Base-by-base conservation (phyloP, 2,888 invertebrate species). In the Hemistola chrysoprasaria region DNA sequence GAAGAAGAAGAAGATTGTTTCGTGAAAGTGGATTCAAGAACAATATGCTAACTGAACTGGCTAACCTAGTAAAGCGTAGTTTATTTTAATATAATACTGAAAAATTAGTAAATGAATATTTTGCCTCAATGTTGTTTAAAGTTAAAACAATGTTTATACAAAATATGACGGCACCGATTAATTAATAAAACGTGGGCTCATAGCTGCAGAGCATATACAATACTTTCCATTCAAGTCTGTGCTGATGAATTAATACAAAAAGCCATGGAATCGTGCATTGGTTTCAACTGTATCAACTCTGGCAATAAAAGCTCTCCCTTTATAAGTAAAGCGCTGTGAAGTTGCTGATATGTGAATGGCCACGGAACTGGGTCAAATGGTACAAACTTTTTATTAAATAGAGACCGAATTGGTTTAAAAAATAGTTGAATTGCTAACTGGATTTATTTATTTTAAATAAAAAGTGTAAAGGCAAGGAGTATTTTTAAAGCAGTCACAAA, bases 251-350 rank as follows among this genome's bases (percentile, higher is more conserved):
- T 61, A 62, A 58, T 54, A 53, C 50, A 55, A 60, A 59, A 52
- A 56, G 54, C 58, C 45, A 54, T 59, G 42, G 50, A 58, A 62
- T 57, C 53, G 53, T 56, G 56, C 60, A 61, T 67, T 71, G 67
- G 65, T 67, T 67, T 67, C 65, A 68, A 65, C 64, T 66, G 62
- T 63, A 63, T 62, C 60, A 60, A 57, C 56, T 62, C 65, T 61
- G 61, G 62, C 63, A 61, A 71, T 62, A 70, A 66, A 65, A 59
- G 60, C 57, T 44, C 49, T 53, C 53, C 51, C 59, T 64, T 57
- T 65, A 59, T 60, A 62, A 62, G 62, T 62, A 63, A 63, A 65
- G 64, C 59, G 56, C 52, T 59, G 59, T 59, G 51, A 59, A 56
- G 51, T 51, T 41, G 51, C 59, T 61, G 59, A 65, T 71, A 66